phyloP scores from a whole-genome alignment of 2,113 vertebrate species.

The Addax nasomaculatus region DNA sequence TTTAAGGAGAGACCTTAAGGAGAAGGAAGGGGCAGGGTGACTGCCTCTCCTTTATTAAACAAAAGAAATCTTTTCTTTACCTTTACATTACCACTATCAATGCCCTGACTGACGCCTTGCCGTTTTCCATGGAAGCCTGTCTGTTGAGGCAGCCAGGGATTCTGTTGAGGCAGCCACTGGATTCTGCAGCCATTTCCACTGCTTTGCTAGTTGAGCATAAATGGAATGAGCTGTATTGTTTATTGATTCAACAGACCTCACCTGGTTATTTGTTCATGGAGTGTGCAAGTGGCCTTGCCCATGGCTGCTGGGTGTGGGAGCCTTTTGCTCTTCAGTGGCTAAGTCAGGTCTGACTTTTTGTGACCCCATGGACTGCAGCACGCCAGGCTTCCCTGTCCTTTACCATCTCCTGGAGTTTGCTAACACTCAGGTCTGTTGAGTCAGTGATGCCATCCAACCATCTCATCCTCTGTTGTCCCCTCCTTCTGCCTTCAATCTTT shows the following conservation, averaged over 20 bases:
- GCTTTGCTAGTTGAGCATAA: neutral
- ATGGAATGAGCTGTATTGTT: neutral
- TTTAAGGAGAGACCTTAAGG: neutral
- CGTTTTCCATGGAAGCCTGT: neutral
- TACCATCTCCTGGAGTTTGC: neutral
- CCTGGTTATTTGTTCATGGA: neutral
- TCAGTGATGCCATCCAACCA: neutral
- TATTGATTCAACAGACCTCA: neutral
- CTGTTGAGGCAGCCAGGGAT: neutral
- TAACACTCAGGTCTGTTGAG: neutral
- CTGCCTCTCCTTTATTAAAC: neutral
- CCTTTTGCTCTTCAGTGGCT: neutral
- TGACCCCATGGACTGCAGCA: neutral
- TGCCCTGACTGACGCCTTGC: neutral
- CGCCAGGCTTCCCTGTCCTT: neutral
- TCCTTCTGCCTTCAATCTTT: neutral
- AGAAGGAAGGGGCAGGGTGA: neutral
- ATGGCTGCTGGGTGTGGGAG: neutral
- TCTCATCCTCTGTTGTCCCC: neutral
- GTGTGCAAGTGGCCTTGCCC: neutral
- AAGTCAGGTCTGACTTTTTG: neutral
- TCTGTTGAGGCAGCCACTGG: no score
- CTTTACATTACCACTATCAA: neutral
- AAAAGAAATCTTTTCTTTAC: neutral
- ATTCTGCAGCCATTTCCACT: neutral